Conservation (phyloP, 2,888 invertebrate genomes). For the Eudemis profundana region DNA sequence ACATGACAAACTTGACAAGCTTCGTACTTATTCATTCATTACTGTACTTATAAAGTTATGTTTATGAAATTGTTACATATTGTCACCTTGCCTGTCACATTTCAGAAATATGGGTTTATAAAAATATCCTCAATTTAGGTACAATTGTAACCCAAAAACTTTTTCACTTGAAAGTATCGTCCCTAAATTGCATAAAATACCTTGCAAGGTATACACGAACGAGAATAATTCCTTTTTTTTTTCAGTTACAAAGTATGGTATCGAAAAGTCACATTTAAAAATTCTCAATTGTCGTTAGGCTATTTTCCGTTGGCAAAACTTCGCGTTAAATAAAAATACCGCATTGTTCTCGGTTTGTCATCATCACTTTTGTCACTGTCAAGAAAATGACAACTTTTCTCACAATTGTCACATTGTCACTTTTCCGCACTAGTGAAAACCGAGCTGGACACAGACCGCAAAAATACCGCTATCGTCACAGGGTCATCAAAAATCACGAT, state of each 20-base stretch:
- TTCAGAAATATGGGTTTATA: background rate
- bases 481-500: conserved; percentile 50
- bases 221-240: conserved; percentile 8
- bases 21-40: background rate
- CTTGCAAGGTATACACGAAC: conserved; percentile 39
- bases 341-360: conserved; percentile 10
- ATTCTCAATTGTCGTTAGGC: background rate
- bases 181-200: conserved; percentile 16
- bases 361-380: conserved; percentile 2
- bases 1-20: background rate
- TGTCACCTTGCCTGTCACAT: background rate
- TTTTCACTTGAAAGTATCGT: background rate
- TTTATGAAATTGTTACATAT: background rate
- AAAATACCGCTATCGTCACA: conserved; percentile 54
- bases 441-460: conserved; percentile 27
- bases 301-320: conserved; percentile 11
- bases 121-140: conserved; percentile 7
- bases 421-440: conserved; percentile 6
- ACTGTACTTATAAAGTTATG: background rate
- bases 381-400: conserved; percentile 6
- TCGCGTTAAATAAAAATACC: conserved; percentile 19
- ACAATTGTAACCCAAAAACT: background rate
- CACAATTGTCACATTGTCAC: background rate
- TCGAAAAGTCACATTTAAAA: conserved; percentile 18
- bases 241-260: background rate